Evolutionary conservation across 2,797 vertebrate species (phyloP), one percentile per base, ranked within the genome.

Genomic region (Crypturellus tataupa): DNA sequence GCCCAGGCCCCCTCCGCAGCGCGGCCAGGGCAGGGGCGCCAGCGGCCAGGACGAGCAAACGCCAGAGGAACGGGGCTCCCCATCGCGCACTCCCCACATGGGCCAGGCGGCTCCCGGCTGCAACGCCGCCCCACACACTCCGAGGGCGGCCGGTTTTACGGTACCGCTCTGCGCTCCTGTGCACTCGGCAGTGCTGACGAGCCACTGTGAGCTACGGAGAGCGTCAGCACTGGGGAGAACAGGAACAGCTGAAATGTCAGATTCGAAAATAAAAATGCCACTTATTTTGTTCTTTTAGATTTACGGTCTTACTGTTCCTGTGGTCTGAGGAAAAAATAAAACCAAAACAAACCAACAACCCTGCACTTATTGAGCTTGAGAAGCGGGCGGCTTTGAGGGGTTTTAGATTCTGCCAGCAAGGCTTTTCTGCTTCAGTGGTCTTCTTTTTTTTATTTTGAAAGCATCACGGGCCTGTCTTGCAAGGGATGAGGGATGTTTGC

Each of bases 401-500:
- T 81, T 89, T 67, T 10, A 65, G 59, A 83, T 72, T 59, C 40
- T 67, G 42, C 79, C 40, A 67, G 56, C 12, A 33, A 60, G 37
- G n/a, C 24, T 76, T 84, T 84, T 72, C 56, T 73, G 63, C 24
- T 81, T 60, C 67, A 37, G 33, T 77, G 82, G 71, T 93, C 47
- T 92, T 55, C 18, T 31, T 16, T 53, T 53, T 94, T 93, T 85
- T n/a, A n/a, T 85, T 62, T 44, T 59, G 46, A 79, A 89, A 60
- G 29, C 35, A 56, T 68, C 64, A 44, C 47, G 17, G 73, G 73
- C 59, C 51, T 44, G 51, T 86, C 68, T 86, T 81, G 85, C 40
- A 83, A 69, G 82, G 16, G 60, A 72, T 93, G 64, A 72, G 82
- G 16, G 60, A 72, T 91, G 64, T 20, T 87, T 91, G 86, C 70